Evolutionary conservation across 2,888 invertebrate species (phyloP), one percentile per base, ranked within the genome.

Genomic region (Erebia palarica): DNA sequence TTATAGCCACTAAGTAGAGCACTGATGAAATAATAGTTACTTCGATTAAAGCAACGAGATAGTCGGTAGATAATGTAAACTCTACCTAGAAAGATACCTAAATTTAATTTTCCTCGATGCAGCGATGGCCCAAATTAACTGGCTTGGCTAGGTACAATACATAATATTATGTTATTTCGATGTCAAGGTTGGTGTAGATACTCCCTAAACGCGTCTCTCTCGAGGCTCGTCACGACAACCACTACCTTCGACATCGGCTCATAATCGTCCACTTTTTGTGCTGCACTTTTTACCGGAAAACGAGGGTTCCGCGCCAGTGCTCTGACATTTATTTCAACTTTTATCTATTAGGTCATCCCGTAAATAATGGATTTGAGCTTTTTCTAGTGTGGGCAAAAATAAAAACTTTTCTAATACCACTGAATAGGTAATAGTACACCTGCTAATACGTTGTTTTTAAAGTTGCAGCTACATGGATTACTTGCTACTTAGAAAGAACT

Each of bases 151-250:
- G 36, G 36, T 36, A 36, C 36, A 36, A 36, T 21, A 21, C n/a
- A n/a, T n/a, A n/a, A n/a, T 44, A 10, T 10, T 1, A 44, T 44
- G 44, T 10, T 10, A 44, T 44, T 44, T 44, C 5, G 11, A 11
- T 44, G 44, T 44, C 44, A 44, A 13, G 47, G 47, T 47, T 47
- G 16, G 53, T 53, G n/a, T 53, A 53, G 16, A 53, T 8, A 53
- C 53, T 9, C 9, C 57, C 57, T 58, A 83, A 83, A 77, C 85
- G 87, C 81, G 76, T 79, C 81, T 78, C 83, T 79, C 81, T 78
- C 83, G 70, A 67, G 66, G 68, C 79, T 77, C 78, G 88, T 90
- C 90, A 89, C 88, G 87, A 90, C 84, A 79, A 84, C 82, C 84
- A 82, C 86, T 84, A 74, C 74, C 76, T 74, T 72, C 70, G 72